Evolutionary conservation across 2,888 invertebrate species (phyloP).

Genomic region (Trichopoda pennipes): DNA sequence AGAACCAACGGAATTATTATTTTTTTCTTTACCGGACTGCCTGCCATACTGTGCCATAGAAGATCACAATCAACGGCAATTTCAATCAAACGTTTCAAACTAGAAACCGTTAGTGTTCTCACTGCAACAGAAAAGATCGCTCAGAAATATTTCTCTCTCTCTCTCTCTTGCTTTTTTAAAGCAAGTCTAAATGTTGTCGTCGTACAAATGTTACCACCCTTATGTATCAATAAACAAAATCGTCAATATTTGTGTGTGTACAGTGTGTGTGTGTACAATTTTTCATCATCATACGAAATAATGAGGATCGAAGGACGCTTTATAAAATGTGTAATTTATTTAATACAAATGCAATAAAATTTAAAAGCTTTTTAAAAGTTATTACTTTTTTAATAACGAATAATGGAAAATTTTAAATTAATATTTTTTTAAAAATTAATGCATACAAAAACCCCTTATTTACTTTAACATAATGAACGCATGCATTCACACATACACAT

Average conservation of each 20-base stretch:
- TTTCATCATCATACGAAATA: too few species aligned
- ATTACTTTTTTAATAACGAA: slow-evolving; percentile 40
- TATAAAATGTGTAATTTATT: slow-evolving; percentile 56
- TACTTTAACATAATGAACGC: too few species aligned
- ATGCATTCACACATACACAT: not conserved
- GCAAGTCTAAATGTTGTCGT: too few species aligned
- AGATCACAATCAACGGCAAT: too few species aligned
- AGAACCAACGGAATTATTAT: too few species aligned
- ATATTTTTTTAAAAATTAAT: slow-evolving; percentile 34
- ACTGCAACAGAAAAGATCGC: too few species aligned
- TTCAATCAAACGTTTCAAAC: too few species aligned
- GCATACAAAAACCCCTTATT: not conserved
- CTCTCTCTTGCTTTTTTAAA: too few species aligned
- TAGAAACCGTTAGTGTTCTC: too few species aligned
- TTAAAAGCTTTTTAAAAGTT: slow-evolving; percentile 58
- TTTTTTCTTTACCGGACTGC: too few species aligned
- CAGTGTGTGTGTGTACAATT: not conserved
- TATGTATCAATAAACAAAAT: not conserved
- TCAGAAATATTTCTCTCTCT: too few species aligned
- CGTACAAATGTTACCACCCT: not conserved
- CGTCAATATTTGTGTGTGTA: not conserved
- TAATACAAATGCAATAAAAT: slow-evolving; percentile 61
- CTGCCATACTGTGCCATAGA: too few species aligned
- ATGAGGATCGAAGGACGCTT: slow-evolving; percentile 12
- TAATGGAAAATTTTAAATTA: slow-evolving; percentile 39